Conservation (phyloP, 2,113 vertebrate genomes). For the Naja naja region DNA sequence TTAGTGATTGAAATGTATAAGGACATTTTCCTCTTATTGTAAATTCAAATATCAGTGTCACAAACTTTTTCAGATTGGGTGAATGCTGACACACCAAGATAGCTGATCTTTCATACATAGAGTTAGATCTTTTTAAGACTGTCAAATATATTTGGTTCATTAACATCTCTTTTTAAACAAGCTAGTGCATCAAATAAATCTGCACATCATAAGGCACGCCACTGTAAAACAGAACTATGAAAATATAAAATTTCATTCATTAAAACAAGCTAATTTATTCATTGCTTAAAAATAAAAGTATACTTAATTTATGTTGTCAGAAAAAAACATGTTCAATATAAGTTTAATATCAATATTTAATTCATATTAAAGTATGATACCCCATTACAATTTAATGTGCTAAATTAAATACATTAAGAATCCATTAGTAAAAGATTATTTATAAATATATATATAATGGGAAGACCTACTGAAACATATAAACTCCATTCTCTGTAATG, state of each 20-base stretch:
- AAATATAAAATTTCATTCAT: neutral
- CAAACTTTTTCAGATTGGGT: neutral
- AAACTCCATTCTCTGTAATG: neutral
- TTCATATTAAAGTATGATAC: neutral
- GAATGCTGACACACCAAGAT: neutral
- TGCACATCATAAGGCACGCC: neutral
- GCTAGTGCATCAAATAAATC: neutral
- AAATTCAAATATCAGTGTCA: neutral
- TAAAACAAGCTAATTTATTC: neutral
- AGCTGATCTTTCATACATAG: neutral
- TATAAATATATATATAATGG: neutral
- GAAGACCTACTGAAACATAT: neutral
- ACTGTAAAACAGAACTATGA: neutral
- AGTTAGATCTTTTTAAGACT: neutral
- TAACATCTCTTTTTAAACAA: neutral
- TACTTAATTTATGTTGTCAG: neutral
- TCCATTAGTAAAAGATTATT: neutral
- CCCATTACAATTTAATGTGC: neutral
- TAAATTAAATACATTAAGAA: neutral
- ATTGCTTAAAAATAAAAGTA: neutral
- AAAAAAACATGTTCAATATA: neutral
- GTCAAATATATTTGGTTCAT: neutral
- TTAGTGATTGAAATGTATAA: neutral
- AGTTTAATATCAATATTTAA: neutral
- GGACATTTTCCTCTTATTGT: neutral